Conservation (phyloP, 1,140 invertebrate genomes). For the Ceratoteleas bidentatus region DNA sequence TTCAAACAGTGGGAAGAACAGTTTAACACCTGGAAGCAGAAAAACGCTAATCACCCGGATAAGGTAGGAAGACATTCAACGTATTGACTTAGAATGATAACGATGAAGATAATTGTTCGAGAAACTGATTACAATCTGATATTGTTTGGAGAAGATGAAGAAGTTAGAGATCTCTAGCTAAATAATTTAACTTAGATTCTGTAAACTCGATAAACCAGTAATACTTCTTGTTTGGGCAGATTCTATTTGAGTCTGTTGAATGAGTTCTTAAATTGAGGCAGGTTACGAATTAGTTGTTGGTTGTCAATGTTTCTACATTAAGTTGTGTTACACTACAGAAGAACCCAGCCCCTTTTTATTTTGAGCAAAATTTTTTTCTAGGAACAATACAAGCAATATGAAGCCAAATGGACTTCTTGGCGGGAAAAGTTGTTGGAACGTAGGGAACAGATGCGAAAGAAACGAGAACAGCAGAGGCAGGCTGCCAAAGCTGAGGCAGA, state of each 20-base stretch:
- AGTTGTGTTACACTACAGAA: background rate
- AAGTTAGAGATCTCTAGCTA: too few relatives aligned
- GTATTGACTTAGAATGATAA: too few relatives aligned
- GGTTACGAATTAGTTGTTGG: too few relatives aligned
- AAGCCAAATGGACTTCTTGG: slow-evolving; percentile 91
- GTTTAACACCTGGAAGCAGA: slow-evolving; percentile 91
- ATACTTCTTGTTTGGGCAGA: background rate
- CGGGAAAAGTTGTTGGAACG: slow-evolving; percentile 88
- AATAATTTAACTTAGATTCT: too few relatives aligned
- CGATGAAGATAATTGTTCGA: too few relatives aligned
- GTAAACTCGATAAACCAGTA: too few relatives aligned
- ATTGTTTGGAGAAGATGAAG: too few relatives aligned
- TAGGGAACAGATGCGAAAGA: slow-evolving; percentile 89
- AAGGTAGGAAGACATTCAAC: slow-evolving; percentile 80
- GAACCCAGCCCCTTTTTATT: background rate
- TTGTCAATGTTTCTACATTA: slow-evolving; percentile 5
- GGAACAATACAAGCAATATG: slow-evolving; percentile 89
- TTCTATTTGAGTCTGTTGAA: too few relatives aligned
- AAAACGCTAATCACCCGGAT: slow-evolving; percentile 92
- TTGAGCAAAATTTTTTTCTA: slow-evolving; percentile 65
- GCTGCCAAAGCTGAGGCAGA: slow-evolving; percentile 70
- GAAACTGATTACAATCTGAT: too few relatives aligned
- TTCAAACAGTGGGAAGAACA: slow-evolving; percentile 93
- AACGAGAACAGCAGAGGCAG: slow-evolving; percentile 81
- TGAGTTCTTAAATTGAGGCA: too few relatives aligned